Conservation (phyloP, 1,140 invertebrate species). For the Camponotus floridanus region DNA sequence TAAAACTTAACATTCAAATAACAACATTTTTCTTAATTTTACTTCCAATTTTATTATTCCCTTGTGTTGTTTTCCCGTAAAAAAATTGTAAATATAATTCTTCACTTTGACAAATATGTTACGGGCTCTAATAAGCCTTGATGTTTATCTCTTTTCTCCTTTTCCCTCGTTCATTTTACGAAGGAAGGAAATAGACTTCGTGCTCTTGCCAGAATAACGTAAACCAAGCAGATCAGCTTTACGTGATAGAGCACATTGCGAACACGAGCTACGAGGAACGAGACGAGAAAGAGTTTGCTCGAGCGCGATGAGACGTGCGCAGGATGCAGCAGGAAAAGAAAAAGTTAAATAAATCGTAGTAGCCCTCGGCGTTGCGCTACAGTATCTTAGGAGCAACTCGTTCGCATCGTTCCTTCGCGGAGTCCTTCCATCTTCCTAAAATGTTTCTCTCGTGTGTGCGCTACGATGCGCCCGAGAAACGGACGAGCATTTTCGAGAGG, state of each 20-base stretch:
- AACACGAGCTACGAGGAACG: slow-evolving; percentile 64
- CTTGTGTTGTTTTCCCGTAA: background rate
- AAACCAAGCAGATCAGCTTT: slow-evolving; percentile 70
- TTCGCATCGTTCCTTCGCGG: slow-evolving; percentile 78
- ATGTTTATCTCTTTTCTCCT: slow-evolving; percentile 7
- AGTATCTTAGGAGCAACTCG: slow-evolving; percentile 67
- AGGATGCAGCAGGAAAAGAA: slow-evolving; percentile 72
- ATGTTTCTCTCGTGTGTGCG: slow-evolving; percentile 58
- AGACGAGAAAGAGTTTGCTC: slow-evolving; percentile 74
- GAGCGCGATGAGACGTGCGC: slow-evolving; percentile 80
- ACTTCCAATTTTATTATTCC: background rate
- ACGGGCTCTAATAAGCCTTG: slow-evolving; percentile 8
- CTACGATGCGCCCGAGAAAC: slow-evolving; percentile 26
- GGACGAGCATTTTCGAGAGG: slow-evolving; percentile 43
- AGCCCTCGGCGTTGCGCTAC: slow-evolving; percentile 45
- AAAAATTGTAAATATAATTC: background rate
- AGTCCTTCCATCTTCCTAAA: slow-evolving; percentile 64
- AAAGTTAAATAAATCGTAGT: slow-evolving; percentile 83
- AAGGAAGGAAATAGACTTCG: slow-evolving; percentile 26
- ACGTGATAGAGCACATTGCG: slow-evolving; percentile 66
- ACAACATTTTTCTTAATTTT: background rate
- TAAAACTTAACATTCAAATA: background rate
- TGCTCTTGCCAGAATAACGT: slow-evolving; percentile 69
- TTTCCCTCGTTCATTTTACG: slow-evolving; percentile 14
- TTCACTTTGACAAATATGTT: slow-evolving; percentile 25